These are phyloP conservation scores for Poecilia latipinna DNA, from an alignment of 2,113 vertebrate species.

Conservation along the genomic window DNA sequence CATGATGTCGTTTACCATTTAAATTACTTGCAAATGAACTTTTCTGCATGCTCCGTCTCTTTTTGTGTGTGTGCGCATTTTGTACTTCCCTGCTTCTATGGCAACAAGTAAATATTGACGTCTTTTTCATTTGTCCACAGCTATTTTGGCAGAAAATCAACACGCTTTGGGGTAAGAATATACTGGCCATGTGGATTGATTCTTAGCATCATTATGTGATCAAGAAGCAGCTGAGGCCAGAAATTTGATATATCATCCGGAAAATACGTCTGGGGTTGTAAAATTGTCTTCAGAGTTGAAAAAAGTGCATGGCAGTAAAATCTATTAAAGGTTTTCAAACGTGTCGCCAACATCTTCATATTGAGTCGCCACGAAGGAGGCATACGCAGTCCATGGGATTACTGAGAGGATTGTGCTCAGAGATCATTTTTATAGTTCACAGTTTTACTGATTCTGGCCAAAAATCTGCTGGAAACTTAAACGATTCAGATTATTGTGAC, in stretches of 20 bases:
- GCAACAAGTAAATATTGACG: slow-evolving; percentile 70
- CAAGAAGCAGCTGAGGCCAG: slow-evolving; percentile 9
- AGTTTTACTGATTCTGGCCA: background rate
- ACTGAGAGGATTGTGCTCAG: background rate
- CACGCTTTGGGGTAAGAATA: slow-evolving; percentile 35
- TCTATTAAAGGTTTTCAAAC: slow-evolving; percentile 37
- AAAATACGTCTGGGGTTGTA: slow-evolving; percentile 49
- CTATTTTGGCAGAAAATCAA: slow-evolving; percentile 49
- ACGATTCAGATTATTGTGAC: background rate
- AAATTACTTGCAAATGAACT: slow-evolving; percentile 7
- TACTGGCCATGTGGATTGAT: slow-evolving; percentile 34
- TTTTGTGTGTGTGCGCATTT: slow-evolving; percentile 22
- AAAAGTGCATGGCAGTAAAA: slow-evolving; percentile 47
- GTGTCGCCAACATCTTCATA: slow-evolving; percentile 37
- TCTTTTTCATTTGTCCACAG: slow-evolving; percentile 51
- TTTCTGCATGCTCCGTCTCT: slow-evolving; percentile 1
- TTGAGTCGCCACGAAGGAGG: slow-evolving; percentile 7
- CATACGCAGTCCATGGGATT: background rate
- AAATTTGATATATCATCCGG: slow-evolving; percentile 57
- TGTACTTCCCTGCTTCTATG: slow-evolving; percentile 51
- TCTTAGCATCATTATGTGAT: slow-evolving; percentile 51
- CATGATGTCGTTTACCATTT: slow-evolving; percentile 6
- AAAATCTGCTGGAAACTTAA: slow-evolving; percentile 8
- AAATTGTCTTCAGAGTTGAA: slow-evolving; percentile 44
- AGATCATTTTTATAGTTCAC: slow-evolving; percentile 11